A percentile compares a stretch with the other conserved stretches of the same genome.
Evolutionary conservation across 2,113 vertebrate genomes (phyloP).

Genomic region (Pachypanchax playfairii): DNA sequence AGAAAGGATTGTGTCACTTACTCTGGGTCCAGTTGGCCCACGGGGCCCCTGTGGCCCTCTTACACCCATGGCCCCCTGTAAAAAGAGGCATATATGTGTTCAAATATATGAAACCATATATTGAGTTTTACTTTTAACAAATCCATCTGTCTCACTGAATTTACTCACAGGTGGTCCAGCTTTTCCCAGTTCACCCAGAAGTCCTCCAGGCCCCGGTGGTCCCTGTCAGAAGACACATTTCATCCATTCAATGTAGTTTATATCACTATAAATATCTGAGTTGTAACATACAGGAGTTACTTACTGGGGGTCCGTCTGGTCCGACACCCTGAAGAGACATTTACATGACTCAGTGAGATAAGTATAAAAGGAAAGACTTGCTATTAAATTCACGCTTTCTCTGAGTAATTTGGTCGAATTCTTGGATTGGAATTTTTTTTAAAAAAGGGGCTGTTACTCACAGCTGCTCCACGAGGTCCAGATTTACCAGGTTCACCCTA

Average conservation of each 20-base stretch:
- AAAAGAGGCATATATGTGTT: slow-evolving; percentile 23
- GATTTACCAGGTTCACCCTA: slow-evolving; percentile 92
- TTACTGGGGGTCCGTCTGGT: slow-evolving; percentile 87
- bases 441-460: slow-evolving; percentile 76
- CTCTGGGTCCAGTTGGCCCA: slow-evolving; percentile 87
- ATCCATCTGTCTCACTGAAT: no score
- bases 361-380: not conserved
- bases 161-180: slow-evolving; percentile 88
- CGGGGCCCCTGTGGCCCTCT: slow-evolving; percentile 90
- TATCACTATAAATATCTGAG: not conserved
- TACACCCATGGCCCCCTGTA: slow-evolving; percentile 89
- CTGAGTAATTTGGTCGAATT: not conserved
- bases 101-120: not conserved
- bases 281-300: slow-evolving; percentile 59
- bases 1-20: slow-evolving; percentile 74
- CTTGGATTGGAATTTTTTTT: not conserved
- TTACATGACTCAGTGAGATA: slow-evolving; percentile 4
- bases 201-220: slow-evolving; percentile 87
- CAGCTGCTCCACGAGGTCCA: slow-evolving; percentile 88
- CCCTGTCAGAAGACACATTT: slow-evolving; percentile 80
- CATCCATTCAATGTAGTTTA: not conserved
- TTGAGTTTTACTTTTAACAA: not conserved
- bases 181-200: slow-evolving; percentile 89
- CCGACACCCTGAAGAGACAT: slow-evolving; percentile 86
- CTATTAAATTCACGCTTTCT: not conserved